phyloP scores from a whole-genome alignment of 2,797 vertebrate genomes.

The Anolis apletophallus region DNA sequence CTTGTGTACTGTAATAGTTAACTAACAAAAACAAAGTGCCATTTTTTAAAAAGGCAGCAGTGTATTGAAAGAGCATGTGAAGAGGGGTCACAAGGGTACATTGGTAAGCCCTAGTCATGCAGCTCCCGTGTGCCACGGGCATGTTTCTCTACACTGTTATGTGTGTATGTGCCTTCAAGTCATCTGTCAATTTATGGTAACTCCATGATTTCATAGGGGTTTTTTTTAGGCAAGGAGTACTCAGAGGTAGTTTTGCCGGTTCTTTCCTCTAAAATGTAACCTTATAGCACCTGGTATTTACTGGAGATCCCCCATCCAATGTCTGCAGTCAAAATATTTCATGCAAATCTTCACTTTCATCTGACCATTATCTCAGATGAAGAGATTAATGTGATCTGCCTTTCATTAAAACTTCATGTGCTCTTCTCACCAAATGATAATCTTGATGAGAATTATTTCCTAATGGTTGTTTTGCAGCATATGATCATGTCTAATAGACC shows the following conservation, averaged over 20 bases:
- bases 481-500: neutral
- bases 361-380: neutral
- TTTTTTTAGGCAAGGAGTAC: no score
- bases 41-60: neutral
- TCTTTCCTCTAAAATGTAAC: no score
- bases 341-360: neutral
- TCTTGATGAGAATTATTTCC: neutral
- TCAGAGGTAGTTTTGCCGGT: no score
- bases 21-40: neutral
- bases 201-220: no score
- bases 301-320: no score
- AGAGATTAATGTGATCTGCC: neutral
- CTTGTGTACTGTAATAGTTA: neutral
- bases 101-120: no score
- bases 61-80: neutral
- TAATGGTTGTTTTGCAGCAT: neutral
- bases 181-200: no score
- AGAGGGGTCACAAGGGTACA: neutral
- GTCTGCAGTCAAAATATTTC: neutral
- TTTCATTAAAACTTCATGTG: neutral
- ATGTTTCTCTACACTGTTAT: no score
- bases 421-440: neutral
- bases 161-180: no score
- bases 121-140: no score
- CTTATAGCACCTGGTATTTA: no score